Percentiles rank a stretch among this genome's conserved stretches.
phyloP scores from a whole-genome alignment of 1,140 invertebrate species.

The Drosophila ogumai region DNA sequence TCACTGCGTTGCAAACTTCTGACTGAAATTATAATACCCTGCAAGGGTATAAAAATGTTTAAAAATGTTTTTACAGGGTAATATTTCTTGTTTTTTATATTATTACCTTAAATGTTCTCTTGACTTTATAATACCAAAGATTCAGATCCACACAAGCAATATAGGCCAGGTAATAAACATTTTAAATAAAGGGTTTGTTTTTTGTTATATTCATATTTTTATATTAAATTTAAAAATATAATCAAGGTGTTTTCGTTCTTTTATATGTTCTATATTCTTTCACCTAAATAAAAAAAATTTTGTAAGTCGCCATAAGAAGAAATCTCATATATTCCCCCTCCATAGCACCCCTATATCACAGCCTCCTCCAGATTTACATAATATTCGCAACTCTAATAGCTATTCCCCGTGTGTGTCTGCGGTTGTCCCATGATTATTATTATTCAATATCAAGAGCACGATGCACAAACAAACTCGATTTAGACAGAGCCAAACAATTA shows the following conservation, averaged over 20 bases:
- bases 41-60: background rate
- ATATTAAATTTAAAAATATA: too few relatives aligned
- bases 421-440: constrained; percentile 71
- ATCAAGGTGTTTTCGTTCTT: too few relatives aligned
- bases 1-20: too few relatives aligned
- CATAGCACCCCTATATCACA: background rate
- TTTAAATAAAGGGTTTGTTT: too few relatives aligned
- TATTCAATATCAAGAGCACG: constrained; percentile 69
- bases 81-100: background rate
- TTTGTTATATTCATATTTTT: too few relatives aligned
- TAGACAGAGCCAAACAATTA: constrained; percentile 56
- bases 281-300: too few relatives aligned
- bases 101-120: background rate
- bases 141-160: background rate
- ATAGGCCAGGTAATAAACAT: too few relatives aligned
- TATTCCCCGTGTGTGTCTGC: background rate
- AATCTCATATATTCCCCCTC: too few relatives aligned
- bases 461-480: constrained; percentile 48
- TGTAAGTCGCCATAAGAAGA: background rate
- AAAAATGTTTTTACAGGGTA: background rate
- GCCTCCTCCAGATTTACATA: constrained; percentile 44
- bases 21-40: too few relatives aligned
- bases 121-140: background rate
- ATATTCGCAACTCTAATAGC: constrained; percentile 16
- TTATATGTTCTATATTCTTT: too few relatives aligned